These are phyloP conservation scores for Buphagus erythrorhynchus DNA, from an alignment of 2,797 vertebrate genomes.

Conservation along the genomic window DNA sequence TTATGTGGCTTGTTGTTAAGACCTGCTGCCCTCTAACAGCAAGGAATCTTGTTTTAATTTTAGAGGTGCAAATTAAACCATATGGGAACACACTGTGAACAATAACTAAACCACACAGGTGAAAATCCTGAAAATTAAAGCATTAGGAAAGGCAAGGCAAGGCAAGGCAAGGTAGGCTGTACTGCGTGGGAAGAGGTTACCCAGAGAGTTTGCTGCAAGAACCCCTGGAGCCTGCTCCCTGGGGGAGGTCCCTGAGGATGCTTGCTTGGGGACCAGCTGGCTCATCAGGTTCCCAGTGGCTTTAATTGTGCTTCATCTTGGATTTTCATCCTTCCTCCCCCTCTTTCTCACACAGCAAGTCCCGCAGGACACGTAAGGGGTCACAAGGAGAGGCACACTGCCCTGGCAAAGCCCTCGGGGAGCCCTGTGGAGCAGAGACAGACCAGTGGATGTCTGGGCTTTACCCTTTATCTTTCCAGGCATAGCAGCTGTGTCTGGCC, in stretches of 20 bases:
- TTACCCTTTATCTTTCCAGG: neutral
- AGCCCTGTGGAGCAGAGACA: accelerated
- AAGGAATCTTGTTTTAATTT: conserved; percentile 30
- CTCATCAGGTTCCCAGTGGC: neutral
- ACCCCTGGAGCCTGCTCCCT: neutral
- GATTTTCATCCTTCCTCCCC: neutral
- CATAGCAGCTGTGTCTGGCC: neutral
- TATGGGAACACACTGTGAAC: neutral
- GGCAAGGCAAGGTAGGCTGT: neutral
- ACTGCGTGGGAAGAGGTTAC: neutral
- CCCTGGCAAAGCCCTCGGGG: neutral
- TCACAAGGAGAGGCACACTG: accelerated
- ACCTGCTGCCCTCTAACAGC: neutral
- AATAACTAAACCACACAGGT: neutral
- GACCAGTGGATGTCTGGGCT: neutral
- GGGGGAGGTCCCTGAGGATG: neutral
- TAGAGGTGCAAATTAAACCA: conserved; percentile 51
- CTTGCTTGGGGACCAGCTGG: neutral
- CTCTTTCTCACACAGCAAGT: neutral
- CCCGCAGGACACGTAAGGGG: neutral
- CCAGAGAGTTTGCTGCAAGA: neutral
- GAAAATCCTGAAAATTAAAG: neutral
- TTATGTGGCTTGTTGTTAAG: neutral
- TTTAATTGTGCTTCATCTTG: neutral
- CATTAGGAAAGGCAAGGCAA: neutral